phyloP scores from a whole-genome alignment of 2,113 vertebrate species.

The Harpagus bidentatus region DNA sequence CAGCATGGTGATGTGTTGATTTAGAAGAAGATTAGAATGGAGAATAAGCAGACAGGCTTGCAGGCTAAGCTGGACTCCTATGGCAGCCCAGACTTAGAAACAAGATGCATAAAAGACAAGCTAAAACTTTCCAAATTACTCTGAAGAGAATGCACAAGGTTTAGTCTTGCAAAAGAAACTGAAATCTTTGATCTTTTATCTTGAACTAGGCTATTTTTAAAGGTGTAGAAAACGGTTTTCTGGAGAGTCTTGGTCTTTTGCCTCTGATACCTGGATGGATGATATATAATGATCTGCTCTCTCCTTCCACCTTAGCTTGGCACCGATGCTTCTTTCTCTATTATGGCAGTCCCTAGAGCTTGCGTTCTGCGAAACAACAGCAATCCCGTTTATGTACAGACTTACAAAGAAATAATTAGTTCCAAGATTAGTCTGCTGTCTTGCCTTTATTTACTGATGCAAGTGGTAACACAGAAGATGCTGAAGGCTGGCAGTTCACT shows the following conservation, averaged over 20 bases:
- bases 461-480: not conserved
- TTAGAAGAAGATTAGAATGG: slow-evolving; percentile 4
- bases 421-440: not conserved
- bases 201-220: not conserved
- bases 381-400: not conserved
- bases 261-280: not conserved
- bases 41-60: not conserved
- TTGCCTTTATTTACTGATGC: not conserved
- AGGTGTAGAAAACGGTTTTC: not conserved
- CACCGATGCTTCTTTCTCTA: not conserved
- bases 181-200: not conserved
- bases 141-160: not conserved
- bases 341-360: not conserved
- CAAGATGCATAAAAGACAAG: not conserved
- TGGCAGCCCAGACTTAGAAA: not conserved
- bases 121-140: not conserved
- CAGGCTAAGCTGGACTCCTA: not conserved
- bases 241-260: not conserved
- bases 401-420: not conserved
- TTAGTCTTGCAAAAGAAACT: not conserved
- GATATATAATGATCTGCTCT: not conserved
- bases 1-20: not conserved
- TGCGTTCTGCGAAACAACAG: not conserved
- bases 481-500: not conserved
- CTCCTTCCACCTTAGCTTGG: not conserved